Evolutionary conservation across 2,113 vertebrate genomes (phyloP).

Genomic region (Zingel zingel): DNA sequence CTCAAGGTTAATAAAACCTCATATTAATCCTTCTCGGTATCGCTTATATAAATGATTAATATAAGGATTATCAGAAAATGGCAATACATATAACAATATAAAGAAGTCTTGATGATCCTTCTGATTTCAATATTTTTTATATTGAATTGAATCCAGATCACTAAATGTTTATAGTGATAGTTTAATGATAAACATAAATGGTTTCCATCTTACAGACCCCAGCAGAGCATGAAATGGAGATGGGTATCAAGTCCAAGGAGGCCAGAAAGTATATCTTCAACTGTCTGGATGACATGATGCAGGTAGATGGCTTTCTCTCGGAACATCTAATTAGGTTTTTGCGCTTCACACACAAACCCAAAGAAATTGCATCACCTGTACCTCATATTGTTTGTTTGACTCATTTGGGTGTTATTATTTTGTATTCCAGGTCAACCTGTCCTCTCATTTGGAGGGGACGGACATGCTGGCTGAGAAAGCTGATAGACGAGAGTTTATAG

Average conservation of each 20-base stretch:
- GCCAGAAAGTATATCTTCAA: constrained; percentile 99
- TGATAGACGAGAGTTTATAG: constrained; percentile 96
- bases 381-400: background rate
- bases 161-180: background rate
- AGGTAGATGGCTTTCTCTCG: constrained; percentile 81
- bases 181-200: constrained; percentile 1
- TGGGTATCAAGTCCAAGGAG: constrained; percentile 98
- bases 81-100: too few species aligned
- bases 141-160: background rate
- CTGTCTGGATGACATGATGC: constrained; percentile 99
- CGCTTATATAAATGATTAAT: background rate
- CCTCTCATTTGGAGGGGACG: constrained; percentile 95
- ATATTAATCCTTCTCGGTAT: background rate
- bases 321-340: background rate
- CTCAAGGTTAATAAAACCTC: constrained; percentile 87
- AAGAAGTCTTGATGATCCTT: background rate
- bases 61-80: background rate
- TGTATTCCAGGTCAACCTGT: constrained; percentile 92
- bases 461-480: constrained; percentile 99
- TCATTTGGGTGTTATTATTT: background rate
- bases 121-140: background rate
- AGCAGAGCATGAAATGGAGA: constrained; percentile 96
- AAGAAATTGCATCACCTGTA: background rate
- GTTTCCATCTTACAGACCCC: constrained; percentile 87
- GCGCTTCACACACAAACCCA: background rate